These are phyloP conservation scores for Pseudochromis fuscus DNA, from an alignment of 2,797 vertebrate genomes.

Conservation along the genomic window DNA sequence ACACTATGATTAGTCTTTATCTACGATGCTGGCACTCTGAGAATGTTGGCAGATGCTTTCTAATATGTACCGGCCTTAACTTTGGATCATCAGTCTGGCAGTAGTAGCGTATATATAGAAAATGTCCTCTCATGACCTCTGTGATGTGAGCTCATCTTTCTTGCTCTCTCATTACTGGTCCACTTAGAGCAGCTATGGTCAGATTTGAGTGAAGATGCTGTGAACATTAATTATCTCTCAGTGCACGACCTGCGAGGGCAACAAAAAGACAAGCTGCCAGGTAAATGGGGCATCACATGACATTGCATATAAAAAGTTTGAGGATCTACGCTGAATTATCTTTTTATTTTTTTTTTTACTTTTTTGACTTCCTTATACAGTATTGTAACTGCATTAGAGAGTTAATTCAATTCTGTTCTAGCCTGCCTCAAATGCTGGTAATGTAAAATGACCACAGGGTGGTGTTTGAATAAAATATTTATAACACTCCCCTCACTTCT, in stretches of 20 bases:
- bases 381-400: neutral
- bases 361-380: neutral
- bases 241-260: conserved; percentile 13
- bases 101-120: conserved; percentile 54
- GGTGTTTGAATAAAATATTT: conserved; percentile 55
- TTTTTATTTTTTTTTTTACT: neutral
- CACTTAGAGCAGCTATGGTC: conserved; percentile 25
- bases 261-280: neutral
- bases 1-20: conserved; percentile 10
- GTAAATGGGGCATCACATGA: conserved; percentile 17
- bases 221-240: conserved; percentile 34
- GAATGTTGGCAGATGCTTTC: conserved; percentile 26
- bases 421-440: conserved; percentile 1
- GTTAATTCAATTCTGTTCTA: neutral
- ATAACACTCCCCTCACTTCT: conserved; percentile 7
- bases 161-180: conserved; percentile 39
- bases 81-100: conserved; percentile 22
- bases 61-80: conserved; percentile 33
- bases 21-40: conserved; percentile 5
- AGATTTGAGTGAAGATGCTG: conserved; percentile 29
- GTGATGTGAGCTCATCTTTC: conserved; percentile 29
- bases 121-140: conserved; percentile 6
- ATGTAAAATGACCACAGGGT: conserved; percentile 52
- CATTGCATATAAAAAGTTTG: too few species aligned
- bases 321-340: too few species aligned